Conservation (phyloP, 2,797 vertebrate species). For the Hydrocynus forskahlii region DNA sequence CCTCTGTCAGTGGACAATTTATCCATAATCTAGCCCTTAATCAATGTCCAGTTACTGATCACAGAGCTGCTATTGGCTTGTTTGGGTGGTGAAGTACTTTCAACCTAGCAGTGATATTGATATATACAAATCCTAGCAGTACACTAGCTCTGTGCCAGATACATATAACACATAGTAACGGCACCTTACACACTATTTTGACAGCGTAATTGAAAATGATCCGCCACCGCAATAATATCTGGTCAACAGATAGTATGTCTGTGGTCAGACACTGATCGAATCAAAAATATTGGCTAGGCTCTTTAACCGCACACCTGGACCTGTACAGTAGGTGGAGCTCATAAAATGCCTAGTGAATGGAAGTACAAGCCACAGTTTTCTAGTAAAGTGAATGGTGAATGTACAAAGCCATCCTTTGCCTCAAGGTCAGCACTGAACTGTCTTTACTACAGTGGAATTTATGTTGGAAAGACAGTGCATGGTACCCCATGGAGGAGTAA, state of each 20-base stretch:
- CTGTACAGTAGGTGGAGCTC: neutral
- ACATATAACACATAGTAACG: neutral
- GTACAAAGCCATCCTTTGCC: slow-evolving; percentile 1
- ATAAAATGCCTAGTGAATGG: neutral
- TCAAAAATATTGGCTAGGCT: neutral
- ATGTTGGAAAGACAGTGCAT: neutral
- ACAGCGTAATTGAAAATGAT: neutral
- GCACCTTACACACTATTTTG: neutral
- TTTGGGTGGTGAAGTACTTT: neutral
- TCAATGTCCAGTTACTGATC: neutral
- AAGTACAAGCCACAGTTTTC: neutral
- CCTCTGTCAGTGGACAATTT: too few species aligned
- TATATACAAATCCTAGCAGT: too few species aligned
- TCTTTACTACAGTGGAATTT: neutral
- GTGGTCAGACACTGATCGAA: neutral
- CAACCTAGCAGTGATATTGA: neutral
- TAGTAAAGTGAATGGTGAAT: neutral
- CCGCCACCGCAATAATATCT: neutral
- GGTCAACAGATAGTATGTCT: too few species aligned
- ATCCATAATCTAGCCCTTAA: neutral
- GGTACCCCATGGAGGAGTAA: neutral
- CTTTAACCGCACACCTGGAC: neutral
- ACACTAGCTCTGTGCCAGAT: too few species aligned
- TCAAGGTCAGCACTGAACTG: neutral
- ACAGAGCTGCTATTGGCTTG: neutral